Percentiles rank a stretch among this genome's conserved stretches.
These are phyloP conservation scores for Poecilia velifera DNA, from an alignment of 2,797 vertebrate genomes.

Conservation along the genomic window DNA sequence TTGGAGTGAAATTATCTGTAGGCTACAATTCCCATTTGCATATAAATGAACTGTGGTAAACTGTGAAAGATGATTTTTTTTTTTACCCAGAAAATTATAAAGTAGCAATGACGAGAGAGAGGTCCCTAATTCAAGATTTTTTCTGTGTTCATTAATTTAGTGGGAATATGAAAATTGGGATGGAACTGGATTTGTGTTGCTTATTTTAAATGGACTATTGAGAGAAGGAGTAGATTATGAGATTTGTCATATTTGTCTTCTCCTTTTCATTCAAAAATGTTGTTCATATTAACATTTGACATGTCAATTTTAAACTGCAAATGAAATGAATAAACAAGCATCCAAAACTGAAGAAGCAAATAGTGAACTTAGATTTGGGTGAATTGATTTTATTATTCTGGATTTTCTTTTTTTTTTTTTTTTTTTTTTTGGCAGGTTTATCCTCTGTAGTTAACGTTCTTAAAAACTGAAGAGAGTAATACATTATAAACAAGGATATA, in stretches of 20 bases:
- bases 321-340: background rate
- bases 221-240: no score
- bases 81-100: constrained; percentile 31
- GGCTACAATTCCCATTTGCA: constrained; percentile 65
- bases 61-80: constrained; percentile 40
- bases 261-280: no score
- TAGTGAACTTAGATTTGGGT: background rate
- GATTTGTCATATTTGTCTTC: no score
- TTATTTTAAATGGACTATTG: no score
- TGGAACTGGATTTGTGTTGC: background rate
- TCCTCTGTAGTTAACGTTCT: background rate
- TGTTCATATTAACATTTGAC: no score
- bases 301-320: no score
- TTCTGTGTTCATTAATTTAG: background rate
- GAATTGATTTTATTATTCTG: background rate
- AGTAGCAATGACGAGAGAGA: constrained; percentile 38
- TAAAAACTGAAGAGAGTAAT: background rate
- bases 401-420: background rate
- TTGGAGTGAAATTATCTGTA: constrained; percentile 57
- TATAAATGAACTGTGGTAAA: constrained; percentile 69
- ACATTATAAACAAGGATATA: background rate
- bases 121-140: constrained; percentile 30
- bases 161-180: background rate
- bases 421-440: background rate
- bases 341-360: background rate